phyloP scores from a whole-genome alignment of 2,797 vertebrate species.

The Neoniphon sammara region DNA sequence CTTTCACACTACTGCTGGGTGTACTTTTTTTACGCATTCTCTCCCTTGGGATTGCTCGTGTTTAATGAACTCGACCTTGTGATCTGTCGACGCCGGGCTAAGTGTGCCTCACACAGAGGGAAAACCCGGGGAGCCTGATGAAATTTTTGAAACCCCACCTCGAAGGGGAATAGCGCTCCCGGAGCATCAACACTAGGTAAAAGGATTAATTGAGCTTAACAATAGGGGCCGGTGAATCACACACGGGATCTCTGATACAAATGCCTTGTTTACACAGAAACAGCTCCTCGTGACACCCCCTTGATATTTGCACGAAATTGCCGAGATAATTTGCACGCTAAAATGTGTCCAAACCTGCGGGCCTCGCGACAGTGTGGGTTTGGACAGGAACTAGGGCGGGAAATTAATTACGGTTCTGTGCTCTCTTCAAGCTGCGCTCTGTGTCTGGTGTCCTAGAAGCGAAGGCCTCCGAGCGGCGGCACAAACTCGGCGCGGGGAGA shows the following conservation, averaged over 20 bases:
- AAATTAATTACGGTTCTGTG: conserved; percentile 55
- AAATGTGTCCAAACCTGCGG: conserved; percentile 47
- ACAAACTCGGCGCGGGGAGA: conserved; percentile 9
- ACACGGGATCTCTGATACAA: conserved; percentile 58
- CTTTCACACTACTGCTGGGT: conserved; percentile 41
- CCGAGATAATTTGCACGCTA: conserved; percentile 58
- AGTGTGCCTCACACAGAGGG: conserved; percentile 8
- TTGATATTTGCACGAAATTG: conserved; percentile 62
- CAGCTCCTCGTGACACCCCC: conserved; percentile 57
- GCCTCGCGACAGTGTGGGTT: conserved; percentile 24
- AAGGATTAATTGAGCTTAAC: conserved; percentile 76
- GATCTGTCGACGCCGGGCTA: conserved; percentile 33
- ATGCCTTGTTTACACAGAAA: conserved; percentile 71
- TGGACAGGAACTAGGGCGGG: conserved; percentile 45
- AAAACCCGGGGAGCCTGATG: conserved; percentile 31
- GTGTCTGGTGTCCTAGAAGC: conserved; percentile 4
- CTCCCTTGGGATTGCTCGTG: conserved; percentile 50
- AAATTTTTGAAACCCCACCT: conserved; percentile 56
- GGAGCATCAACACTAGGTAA: conserved; percentile 64
- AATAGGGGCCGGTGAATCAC: conserved; percentile 61
- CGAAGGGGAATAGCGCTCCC: conserved; percentile 24
- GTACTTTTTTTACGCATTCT: conserved; percentile 35
- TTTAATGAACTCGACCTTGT: conserved; percentile 64
- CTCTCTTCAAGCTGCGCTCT: conserved; percentile 22
- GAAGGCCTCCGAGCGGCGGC: not conserved